Percentiles rank a stretch among this genome's conserved stretches.
Conservation (phyloP, 2,113 vertebrate species). For the Epinephelus moara region DNA sequence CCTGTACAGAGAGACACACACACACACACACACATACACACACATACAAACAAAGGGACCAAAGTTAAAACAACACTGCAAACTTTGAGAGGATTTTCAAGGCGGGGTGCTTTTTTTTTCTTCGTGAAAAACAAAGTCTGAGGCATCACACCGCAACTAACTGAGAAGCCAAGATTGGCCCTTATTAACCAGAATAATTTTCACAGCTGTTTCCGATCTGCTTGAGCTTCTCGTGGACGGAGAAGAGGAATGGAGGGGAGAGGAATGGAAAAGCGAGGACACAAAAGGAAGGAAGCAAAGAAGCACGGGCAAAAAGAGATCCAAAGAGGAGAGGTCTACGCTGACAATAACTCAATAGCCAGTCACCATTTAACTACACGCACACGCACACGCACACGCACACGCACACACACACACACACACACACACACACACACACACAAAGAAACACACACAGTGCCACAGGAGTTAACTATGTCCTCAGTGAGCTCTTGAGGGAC, state of each 20-base stretch:
- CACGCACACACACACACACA: background rate
- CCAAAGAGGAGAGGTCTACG: background rate
- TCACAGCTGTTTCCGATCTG: constrained; percentile 83
- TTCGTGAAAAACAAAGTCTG: constrained; percentile 33
- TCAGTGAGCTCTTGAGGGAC: constrained; percentile 50
- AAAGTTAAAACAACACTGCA: constrained; percentile 61
- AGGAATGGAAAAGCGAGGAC: constrained; percentile 44
- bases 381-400: no score
- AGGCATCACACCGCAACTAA: constrained; percentile 39
- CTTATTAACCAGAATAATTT: constrained; percentile 70
- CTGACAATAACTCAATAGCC: constrained; percentile 31
- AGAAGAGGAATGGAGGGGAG: constrained; percentile 24
- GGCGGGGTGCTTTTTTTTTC: constrained; percentile 33
- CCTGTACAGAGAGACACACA: constrained; percentile 28
- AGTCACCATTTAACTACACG: constrained; percentile 21
- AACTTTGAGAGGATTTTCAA: constrained; percentile 55
- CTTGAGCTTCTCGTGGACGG: constrained; percentile 61
- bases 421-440: background rate
- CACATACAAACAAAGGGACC: constrained; percentile 35
- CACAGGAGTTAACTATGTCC: constrained; percentile 46
- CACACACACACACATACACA: constrained; percentile 26
- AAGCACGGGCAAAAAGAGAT: constrained; percentile 1
- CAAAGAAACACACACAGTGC: background rate
- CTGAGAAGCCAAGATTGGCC: constrained; percentile 50
- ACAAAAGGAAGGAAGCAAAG: constrained; percentile 21